Conservation (phyloP, 2,888 invertebrate genomes). For the Megamerina dolium region DNA sequence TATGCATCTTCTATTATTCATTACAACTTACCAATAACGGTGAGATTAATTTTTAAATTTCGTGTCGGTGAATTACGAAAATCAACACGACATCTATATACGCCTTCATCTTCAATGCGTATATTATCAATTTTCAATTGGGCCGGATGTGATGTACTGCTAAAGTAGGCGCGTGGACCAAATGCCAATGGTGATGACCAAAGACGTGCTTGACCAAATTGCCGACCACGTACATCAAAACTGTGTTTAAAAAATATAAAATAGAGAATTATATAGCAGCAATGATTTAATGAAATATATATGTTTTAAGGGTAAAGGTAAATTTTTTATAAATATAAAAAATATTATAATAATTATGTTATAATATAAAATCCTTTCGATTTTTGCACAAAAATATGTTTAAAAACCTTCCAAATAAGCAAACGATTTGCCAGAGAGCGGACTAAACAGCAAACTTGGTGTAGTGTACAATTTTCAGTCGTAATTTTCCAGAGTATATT, state of each 20-base stretch:
- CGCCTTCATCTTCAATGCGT: slow-evolving; percentile 59
- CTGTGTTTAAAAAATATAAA: slow-evolving; percentile 46
- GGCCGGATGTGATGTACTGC: slow-evolving; percentile 73
- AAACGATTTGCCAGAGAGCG: no score
- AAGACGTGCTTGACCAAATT: slow-evolving; percentile 67
- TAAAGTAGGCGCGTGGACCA: slow-evolving; percentile 78
- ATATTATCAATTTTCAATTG: slow-evolving; percentile 64
- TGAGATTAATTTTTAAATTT: slow-evolving; percentile 68
- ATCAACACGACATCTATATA: slow-evolving; percentile 68
- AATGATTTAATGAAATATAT: background rate
- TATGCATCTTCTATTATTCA: no score
- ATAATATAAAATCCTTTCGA: no score
- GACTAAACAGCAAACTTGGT: no score
- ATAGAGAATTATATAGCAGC: background rate
- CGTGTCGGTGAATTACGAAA: slow-evolving; percentile 68
- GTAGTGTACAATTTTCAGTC: no score
- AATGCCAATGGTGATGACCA: slow-evolving; percentile 75
- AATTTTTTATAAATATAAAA: no score
- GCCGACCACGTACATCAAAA: slow-evolving; percentile 70
- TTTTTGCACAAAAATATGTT: no score
- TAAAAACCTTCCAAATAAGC: no score
- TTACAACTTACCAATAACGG: slow-evolving; percentile 63
- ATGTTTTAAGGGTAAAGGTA: no score
- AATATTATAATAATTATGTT: no score
- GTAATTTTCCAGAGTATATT: no score